Percentiles rank a stretch among this genome's conserved stretches.
phyloP scores from a whole-genome alignment of 2,797 vertebrate species.

The Buceros bicornis region DNA sequence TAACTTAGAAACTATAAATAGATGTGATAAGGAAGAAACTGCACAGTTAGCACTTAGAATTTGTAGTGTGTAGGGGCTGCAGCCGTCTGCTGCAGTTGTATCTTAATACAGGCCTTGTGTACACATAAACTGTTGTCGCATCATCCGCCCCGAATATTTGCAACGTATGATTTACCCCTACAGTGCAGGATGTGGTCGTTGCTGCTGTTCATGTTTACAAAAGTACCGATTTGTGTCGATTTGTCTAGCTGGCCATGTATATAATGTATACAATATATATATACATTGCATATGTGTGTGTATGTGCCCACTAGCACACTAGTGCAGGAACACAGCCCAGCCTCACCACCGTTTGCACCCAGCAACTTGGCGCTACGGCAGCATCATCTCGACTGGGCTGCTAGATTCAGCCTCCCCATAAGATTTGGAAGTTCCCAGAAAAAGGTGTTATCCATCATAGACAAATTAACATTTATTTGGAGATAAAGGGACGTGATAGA shows the following conservation, averaged over 20 bases:
- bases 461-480: neutral
- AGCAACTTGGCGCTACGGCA: neutral
- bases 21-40: too few species aligned
- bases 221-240: neutral
- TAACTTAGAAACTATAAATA: too few species aligned
- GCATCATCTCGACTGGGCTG: neutral
- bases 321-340: neutral
- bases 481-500: neutral
- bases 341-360: neutral
- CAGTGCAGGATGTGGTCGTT: neutral
- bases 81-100: too few species aligned
- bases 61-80: too few species aligned
- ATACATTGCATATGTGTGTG: fast-evolving
- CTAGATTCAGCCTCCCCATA: neutral
- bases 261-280: too few species aligned
- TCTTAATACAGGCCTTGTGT: too few species aligned
- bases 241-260: neutral
- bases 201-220: neutral
- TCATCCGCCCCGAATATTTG: too few species aligned
- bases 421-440: neutral
- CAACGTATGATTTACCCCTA: too few species aligned
- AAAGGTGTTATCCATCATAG: neutral
- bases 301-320: neutral
- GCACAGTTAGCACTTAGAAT: too few species aligned
- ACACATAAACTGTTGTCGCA: too few species aligned